Evolutionary conservation across 1,140 invertebrate species (phyloP).

Genomic region (Scylla paramamosain): DNA sequence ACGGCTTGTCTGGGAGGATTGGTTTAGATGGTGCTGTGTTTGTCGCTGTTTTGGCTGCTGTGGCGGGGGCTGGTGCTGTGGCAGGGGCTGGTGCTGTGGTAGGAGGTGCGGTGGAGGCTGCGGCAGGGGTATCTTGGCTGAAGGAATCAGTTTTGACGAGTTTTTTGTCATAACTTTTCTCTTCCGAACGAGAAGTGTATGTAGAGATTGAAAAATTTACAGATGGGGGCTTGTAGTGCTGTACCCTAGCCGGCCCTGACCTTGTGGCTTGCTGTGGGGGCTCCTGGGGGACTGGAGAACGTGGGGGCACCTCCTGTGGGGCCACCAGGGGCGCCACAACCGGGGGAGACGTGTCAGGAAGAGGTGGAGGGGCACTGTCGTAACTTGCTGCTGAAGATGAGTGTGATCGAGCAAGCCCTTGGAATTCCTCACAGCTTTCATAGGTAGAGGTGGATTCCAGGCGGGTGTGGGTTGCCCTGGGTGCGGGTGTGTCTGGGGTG

Average conservation of each 20-base stretch:
- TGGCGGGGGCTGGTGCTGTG: neutral
- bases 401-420: neutral
- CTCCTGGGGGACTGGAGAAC: neutral
- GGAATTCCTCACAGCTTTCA: slow-evolving; percentile 57
- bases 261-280: neutral
- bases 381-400: slow-evolving; percentile 67
- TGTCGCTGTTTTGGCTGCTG: neutral
- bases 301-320: neutral
- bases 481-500: neutral
- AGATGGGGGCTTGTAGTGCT: neutral
- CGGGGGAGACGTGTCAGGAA: slow-evolving; percentile 52
- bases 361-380: slow-evolving; percentile 73
- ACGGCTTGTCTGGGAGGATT: neutral
- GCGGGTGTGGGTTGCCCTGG: neutral
- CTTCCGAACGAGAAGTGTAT: slow-evolving; percentile 73
- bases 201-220: slow-evolving; percentile 77
- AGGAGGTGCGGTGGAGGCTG: neutral
- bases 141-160: slow-evolving; percentile 69
- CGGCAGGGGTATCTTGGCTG: neutral
- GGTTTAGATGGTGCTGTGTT: neutral
- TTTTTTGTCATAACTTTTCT: slow-evolving; percentile 75
- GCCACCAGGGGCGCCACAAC: neutral
- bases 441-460: slow-evolving; percentile 68
- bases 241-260: neutral
- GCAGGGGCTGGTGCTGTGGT: neutral